phyloP scores from a whole-genome alignment of 2,113 vertebrate genomes.

The Melanerpes aurifrons region DNA sequence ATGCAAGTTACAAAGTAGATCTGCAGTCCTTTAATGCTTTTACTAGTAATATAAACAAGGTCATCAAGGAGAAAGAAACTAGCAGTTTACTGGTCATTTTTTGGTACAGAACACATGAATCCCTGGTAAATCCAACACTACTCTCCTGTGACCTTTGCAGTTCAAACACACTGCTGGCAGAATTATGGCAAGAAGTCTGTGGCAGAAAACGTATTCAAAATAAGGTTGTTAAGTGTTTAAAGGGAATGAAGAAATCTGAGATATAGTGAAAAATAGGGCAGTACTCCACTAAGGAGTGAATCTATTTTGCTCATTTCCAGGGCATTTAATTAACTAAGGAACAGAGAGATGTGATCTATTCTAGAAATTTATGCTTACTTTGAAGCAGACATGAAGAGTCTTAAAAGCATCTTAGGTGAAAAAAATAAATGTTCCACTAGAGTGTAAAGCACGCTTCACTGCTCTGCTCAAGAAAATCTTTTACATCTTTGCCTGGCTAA shows the following conservation, averaged over 20 bases:
- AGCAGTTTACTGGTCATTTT: background rate
- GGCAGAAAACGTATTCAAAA: background rate
- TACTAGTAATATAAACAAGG: background rate
- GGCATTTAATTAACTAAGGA: background rate
- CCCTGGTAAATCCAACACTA: background rate
- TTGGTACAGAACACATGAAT: background rate
- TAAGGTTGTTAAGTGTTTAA: background rate
- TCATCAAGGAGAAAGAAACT: background rate
- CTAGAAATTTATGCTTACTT: background rate
- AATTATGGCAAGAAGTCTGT: background rate
- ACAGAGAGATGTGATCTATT: background rate
- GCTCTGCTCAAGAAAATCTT: background rate
- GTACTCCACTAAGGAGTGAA: background rate
- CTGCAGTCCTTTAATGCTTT: background rate
- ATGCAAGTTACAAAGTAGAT: background rate
- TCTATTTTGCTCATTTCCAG: background rate
- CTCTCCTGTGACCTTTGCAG: background rate
- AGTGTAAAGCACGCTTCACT: background rate
- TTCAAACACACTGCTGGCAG: background rate
- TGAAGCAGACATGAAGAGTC: background rate
- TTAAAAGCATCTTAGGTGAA: background rate
- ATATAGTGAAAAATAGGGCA: background rate
- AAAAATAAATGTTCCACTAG: background rate
- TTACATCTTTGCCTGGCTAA: background rate
- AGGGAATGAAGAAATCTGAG: background rate